Base-by-base conservation (phyloP, 2,113 vertebrate species). In the Eubucco bourcierii region DNA sequence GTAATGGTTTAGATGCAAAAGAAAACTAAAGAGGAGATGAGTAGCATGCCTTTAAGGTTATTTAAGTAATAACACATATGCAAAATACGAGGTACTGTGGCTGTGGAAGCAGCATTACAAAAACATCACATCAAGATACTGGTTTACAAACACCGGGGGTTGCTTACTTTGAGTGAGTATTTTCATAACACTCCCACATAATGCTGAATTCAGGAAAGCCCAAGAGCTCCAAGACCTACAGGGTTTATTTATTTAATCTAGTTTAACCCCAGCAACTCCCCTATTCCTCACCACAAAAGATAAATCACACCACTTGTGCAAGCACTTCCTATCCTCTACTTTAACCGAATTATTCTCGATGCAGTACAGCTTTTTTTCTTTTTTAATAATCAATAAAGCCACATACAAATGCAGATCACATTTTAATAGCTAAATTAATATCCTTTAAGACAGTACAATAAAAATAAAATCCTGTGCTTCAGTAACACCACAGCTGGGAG, bases 191-290 rank as follows among this genome's bases (percentile, higher is more conserved):
- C 68, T 84, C 44, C 20, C 56, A 90, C 39, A 85, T 59, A 91
- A 90, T 39, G 23, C 15, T 58, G 39, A 75, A 84, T 55, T 76
- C 29, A 84, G 67, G 71, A 90, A 91, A 90, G 87, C 37, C 7
- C 50, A 90, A 94, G 25, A 80, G 72, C 67, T 82, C 37, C 27
- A 65, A 37, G 55, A 95, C 58, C 64, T 63, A 82, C 67, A 58
- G 63, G 15, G 39, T 76, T 91, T 89, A 53, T 91, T 94, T 94
- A 93, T 76, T 91, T 85, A 87, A 84, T 87, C 82, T 76, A 53
- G 21, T 79, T 72, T 85, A 94, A 87, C 47, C 78, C 27, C 4
- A 72, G 4, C 2, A 7, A 89, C 19, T 6, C n/a, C 25, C 12
- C 46, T 10, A 39, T 64, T 93, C 61, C 63, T 84, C 56, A 74